These are phyloP conservation scores for Nylanderia fulva DNA, from an alignment of 1,140 invertebrate species.

Conservation along the genomic window DNA sequence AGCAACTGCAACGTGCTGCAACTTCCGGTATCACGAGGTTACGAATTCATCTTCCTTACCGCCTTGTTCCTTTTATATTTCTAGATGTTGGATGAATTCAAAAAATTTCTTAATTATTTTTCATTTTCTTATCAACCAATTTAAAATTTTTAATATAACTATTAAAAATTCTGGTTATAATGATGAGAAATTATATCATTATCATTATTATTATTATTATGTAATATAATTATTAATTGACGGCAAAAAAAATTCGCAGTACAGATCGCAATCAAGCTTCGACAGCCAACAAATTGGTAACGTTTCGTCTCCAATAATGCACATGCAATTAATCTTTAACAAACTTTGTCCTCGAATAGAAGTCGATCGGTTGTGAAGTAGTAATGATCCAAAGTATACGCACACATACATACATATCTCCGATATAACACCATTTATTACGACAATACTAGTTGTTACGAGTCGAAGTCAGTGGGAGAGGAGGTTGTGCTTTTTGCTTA, in stretches of 20 bases:
- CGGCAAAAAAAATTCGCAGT: background rate
- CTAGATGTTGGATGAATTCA: background rate
- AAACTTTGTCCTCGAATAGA: constrained; percentile 34
- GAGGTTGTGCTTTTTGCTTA: constrained; percentile 65
- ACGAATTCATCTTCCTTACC: constrained; percentile 30
- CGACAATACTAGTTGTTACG: constrained; percentile 71
- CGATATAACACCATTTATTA: constrained; percentile 68
- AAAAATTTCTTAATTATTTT: background rate
- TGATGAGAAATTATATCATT: background rate
- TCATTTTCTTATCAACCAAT: background rate
- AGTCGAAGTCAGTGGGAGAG: constrained; percentile 31
- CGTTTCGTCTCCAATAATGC: background rate
- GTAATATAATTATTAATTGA: too few species aligned
- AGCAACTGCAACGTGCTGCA: background rate
- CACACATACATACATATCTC: background rate
- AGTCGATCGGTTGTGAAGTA: constrained; percentile 30
- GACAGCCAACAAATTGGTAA: background rate
- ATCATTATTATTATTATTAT: too few species aligned
- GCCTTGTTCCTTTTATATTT: background rate
- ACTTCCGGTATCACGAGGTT: constrained; percentile 47
- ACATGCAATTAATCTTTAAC: constrained; percentile 11
- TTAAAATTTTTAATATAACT: background rate
- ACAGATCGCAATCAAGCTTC: background rate
- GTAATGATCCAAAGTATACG: constrained; percentile 58
- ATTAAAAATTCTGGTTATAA: background rate